Base-by-base conservation (phyloP, 2,113 vertebrate species). In the Takifugu flavidus region DNA sequence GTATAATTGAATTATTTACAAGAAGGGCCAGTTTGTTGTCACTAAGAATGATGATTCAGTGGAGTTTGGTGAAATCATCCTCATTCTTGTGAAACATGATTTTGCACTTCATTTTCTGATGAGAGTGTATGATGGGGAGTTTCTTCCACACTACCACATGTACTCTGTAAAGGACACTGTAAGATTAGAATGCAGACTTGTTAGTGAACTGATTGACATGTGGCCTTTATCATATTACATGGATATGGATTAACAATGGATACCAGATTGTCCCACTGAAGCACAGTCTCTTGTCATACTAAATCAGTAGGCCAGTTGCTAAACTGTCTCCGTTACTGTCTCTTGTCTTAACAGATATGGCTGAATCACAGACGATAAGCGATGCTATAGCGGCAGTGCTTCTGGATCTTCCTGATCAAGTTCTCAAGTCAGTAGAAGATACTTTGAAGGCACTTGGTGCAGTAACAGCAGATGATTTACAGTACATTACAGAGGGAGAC, bases 231-330 rank as follows among this genome's bases (percentile, higher is more conserved):
- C 67, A 60, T 67, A 39, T 65, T 76, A 74, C 51, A 65, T 52
- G 3, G 20, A 20, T 20, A 20, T 20, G 20, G 20, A 20, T 20
- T 20, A 66, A 59, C 20, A 26, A 78, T 57, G 69, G 66, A 68
- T 46, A 71, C 34, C 72, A 76, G 45, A 29, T 82, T 14, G 44
- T 79, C 42, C 78, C 73, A 69, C 43, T 82, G 52, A 75, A 78
- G 43, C 43, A 73, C 59, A 74, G 72, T 57, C 3, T 75, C 3
- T 62, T 70, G 49, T 71, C 63, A 56, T 6, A 67, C 3, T 72
- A 44, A 44, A 56, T 49, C 45, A 54, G n/a, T 72, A 44, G 47
- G 53, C 49, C 29, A 54, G n/a, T 28, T 14, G 25, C 6, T 7
- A 62, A 65, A 25, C 39, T 34, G 3, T 59, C 20, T 20, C 20